Evolutionary conservation across 2,888 invertebrate species (phyloP).

Genomic region (Nemotelus nigrinus): DNA sequence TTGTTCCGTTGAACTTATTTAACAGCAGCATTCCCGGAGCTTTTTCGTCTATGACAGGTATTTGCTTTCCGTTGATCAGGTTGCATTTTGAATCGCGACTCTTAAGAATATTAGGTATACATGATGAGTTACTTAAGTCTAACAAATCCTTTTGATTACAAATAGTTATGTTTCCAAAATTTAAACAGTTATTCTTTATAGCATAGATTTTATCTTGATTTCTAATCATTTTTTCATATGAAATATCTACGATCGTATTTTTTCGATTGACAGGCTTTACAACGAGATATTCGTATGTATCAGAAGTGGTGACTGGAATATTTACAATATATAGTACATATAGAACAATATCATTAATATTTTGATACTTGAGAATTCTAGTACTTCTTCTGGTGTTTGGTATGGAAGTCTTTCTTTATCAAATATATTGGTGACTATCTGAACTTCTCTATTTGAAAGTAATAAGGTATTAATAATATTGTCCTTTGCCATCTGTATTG

Average conservation of each 20-base stretch:
- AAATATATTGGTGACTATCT: conserved; percentile 46
- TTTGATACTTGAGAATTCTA: conserved; percentile 52
- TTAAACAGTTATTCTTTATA: conserved; percentile 46
- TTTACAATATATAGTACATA: conserved; percentile 50
- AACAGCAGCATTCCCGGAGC: conserved; percentile 47
- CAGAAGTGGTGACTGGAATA: conserved; percentile 48
- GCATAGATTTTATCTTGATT: conserved; percentile 47
- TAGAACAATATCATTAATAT: conserved; percentile 50
- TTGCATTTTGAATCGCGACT: conserved; percentile 48
- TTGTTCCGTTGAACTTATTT: conserved; percentile 47
- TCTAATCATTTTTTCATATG: conserved; percentile 46
- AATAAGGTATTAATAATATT: conserved; percentile 50
- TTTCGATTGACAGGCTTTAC: conserved; percentile 49
- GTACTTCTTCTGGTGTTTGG: conserved; percentile 50
- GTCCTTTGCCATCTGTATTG: conserved; percentile 50
- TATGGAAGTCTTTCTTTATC: conserved; percentile 49
- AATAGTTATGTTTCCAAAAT: conserved; percentile 46
- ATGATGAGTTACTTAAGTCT: conserved; percentile 47
- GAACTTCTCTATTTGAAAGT: conserved; percentile 49
- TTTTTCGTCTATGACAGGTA: conserved; percentile 48
- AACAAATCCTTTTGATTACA: conserved; percentile 47
- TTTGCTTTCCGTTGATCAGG: conserved; percentile 46
- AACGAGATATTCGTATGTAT: conserved; percentile 47
- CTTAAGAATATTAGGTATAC: conserved; percentile 49
- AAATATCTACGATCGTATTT: not conserved